Evolutionary conservation across 2,888 invertebrate species (phyloP).

Genomic region (Pollenia griseotomentosa): DNA sequence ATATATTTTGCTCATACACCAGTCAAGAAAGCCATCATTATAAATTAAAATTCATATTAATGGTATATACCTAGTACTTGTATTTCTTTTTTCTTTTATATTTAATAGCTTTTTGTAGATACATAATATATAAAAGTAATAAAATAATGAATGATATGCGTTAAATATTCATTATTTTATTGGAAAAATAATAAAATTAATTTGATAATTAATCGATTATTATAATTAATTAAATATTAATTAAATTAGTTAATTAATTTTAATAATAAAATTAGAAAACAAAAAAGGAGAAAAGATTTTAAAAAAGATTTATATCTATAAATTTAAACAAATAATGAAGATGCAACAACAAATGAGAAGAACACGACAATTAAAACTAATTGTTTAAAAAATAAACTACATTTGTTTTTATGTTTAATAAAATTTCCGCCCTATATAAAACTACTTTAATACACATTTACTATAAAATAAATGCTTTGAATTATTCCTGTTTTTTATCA

Average conservation of each 20-base stretch:
- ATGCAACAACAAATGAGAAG: conserved; percentile 38
- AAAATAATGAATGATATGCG: conserved; percentile 60
- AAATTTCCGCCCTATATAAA: conserved; percentile 68
- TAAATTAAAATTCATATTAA: conserved; percentile 40
- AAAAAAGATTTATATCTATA: conserved; percentile 22
- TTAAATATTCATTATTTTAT: conserved; percentile 56
- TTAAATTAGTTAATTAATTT: background rate
- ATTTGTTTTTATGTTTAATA: conserved; percentile 36
- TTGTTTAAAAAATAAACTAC: conserved; percentile 44
- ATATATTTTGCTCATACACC: conserved; percentile 45
- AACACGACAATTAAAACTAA: conserved; percentile 25
- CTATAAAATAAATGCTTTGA: conserved; percentile 56
- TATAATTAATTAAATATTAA: background rate
- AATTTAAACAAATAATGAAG: conserved; percentile 36
- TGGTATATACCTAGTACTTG: background rate
- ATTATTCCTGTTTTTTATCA: conserved; percentile 83
- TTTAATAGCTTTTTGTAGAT: background rate
- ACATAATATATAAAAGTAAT: conserved; percentile 6
- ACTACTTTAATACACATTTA: conserved; percentile 58
- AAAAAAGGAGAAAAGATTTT: background rate
- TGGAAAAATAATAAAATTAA: conserved; percentile 1
- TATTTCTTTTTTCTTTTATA: background rate
- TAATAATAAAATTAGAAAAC: too few species aligned
- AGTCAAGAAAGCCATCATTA: conserved; percentile 35
- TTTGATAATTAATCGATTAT: background rate